Evolutionary conservation across 2,888 invertebrate genomes (phyloP), one percentile per base, ranked within the genome.

Genomic region (Netelia inedita): DNA sequence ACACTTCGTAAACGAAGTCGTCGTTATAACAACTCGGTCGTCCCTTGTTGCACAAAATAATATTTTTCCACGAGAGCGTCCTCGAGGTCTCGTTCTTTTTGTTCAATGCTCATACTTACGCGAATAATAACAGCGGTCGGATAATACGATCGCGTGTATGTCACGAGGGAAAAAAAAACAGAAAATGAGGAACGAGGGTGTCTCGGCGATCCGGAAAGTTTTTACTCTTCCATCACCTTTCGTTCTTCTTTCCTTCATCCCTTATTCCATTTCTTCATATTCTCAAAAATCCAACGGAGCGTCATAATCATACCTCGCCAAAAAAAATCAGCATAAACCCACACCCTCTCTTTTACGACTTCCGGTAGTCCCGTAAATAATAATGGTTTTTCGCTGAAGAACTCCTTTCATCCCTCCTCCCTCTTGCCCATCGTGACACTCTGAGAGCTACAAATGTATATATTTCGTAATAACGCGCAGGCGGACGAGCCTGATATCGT

Each of bases 261-360:
- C 23, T 10, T 50, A 19, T 5, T n/a, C 9, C 61, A 16, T 61
- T 28, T 78, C 66, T 35, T 81, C 35, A 63, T 68, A 28, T 72
- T 68, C 59, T 61, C 46, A 78, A n/a, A 81, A 80, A 78, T 84
- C 55, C 84, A 81, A 72, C 76, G 55, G 46, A 73, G 76, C 71
- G 59, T 73, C 68, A 73, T 69, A 78, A 79, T 81, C 73, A 74
- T 73, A 41, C 57, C 65, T 72, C 43, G 78, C 19, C 46, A 69
- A 78, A 76, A 46, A 78, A 78, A 80, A 63, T 72, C 35, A 35
- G 6, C 35, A 35, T 69, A 76, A 72, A 57, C n/a, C 50, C 46
- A 21, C 19, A 57, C 53, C 23, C 43, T 57, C 41, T 16, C 19
- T 11, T 16, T 65, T 35, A 35, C 53, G 14, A 55, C 50, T 76